Evolutionary conservation across 2,888 invertebrate genomes (phyloP).

Genomic region (Drosophila macrospina): DNA sequence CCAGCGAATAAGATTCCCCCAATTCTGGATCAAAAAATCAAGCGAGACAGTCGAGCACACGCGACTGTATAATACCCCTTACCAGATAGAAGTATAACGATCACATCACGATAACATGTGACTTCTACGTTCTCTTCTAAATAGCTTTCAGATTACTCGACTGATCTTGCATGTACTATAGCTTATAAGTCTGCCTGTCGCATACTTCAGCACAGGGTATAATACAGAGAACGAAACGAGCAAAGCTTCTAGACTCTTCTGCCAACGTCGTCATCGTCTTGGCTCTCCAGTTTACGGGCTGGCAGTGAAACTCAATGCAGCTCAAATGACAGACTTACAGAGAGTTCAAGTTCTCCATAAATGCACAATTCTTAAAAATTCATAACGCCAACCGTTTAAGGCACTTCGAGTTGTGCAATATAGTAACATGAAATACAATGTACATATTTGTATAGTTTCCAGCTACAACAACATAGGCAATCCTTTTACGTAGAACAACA

Average conservation of each 20-base stretch:
- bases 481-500: slow-evolving; percentile 46
- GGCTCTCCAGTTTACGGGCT: slow-evolving; percentile 20
- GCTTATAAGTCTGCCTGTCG: too few species aligned
- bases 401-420: slow-evolving; percentile 19
- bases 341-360: slow-evolving; percentile 49
- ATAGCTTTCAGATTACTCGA: too few species aligned
- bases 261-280: slow-evolving; percentile 10
- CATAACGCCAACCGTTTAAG: slow-evolving; percentile 35
- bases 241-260: slow-evolving; percentile 15
- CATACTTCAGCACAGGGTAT: too few species aligned
- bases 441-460: neutral
- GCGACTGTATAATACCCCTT: too few species aligned
- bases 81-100: too few species aligned
- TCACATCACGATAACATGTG: too few species aligned
- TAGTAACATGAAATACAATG: neutral
- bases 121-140: too few species aligned
- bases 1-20: slow-evolving; percentile 20
- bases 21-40: slow-evolving; percentile 10
- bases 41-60: too few species aligned
- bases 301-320: slow-evolving; percentile 34
- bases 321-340: slow-evolving; percentile 32
- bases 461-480: slow-evolving; percentile 16
- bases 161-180: too few species aligned
- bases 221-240: slow-evolving; percentile 22
- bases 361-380: slow-evolving; percentile 50